Percentiles rank a stretch among this genome's conserved stretches.
Evolutionary conservation across 2,797 vertebrate genomes (phyloP).

Genomic region (Avahi laniger): DNA sequence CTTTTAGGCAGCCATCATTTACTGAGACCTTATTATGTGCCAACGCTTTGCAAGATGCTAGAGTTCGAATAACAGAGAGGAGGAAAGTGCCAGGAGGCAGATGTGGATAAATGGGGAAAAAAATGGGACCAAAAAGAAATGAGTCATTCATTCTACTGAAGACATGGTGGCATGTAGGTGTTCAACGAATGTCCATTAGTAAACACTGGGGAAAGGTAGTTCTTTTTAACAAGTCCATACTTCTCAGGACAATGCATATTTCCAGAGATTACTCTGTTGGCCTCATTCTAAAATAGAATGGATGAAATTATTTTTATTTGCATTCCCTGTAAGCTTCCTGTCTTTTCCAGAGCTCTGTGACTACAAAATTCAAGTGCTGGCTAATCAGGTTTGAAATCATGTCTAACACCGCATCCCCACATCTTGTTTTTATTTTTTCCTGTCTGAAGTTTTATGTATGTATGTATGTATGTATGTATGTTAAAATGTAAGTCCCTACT

Average conservation of each 20-base stretch:
- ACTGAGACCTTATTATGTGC: not conserved
- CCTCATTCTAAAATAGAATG: not conserved
- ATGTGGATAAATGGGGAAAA: fast-evolving
- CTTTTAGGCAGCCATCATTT: not conserved
- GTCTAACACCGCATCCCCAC: not conserved
- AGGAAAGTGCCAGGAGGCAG: not conserved
- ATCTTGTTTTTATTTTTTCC: not conserved
- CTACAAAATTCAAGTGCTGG: not conserved
- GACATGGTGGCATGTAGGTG: not conserved
- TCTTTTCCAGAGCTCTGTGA: not conserved
- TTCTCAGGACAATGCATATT: not conserved
- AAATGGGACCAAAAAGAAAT: not conserved
- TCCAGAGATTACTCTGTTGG: not conserved
- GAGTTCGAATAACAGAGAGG: not conserved
- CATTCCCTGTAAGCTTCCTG: not conserved
- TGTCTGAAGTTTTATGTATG: not conserved
- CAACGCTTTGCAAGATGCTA: not conserved
- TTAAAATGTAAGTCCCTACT: not conserved
- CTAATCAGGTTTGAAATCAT: not conserved
- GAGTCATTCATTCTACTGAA: not conserved
- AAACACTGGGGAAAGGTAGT: not conserved
- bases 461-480: not conserved
- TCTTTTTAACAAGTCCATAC: not conserved
- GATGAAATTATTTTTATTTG: not conserved
- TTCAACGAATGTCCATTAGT: not conserved